Conservation (phyloP, 2,888 invertebrate species). For the Erynnis tages region DNA sequence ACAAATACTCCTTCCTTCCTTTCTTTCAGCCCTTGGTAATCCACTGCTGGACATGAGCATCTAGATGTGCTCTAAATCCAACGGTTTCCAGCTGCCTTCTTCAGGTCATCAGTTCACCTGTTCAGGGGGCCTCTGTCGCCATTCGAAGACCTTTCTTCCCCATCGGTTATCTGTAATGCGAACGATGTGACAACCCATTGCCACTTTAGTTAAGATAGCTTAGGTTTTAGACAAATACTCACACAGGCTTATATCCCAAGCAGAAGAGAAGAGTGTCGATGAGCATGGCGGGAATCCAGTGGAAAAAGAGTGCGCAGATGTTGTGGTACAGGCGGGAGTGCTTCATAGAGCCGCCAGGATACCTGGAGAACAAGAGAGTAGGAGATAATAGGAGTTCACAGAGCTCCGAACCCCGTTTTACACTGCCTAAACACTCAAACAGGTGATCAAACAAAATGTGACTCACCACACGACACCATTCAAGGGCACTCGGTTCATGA, state of each 20-base stretch:
- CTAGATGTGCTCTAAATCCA: too few species aligned
- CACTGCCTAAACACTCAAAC: neutral
- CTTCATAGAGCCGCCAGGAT: conserved; percentile 94
- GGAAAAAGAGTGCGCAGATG: conserved; percentile 92
- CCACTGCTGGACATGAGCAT: too few species aligned
- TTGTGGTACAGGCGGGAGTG: conserved; percentile 88
- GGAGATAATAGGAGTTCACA: neutral
- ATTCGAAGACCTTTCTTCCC: too few species aligned
- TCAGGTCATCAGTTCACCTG: too few species aligned
- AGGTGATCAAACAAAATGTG: too few species aligned
- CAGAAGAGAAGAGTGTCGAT: conserved; percentile 89
- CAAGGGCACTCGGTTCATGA: conserved; percentile 90
- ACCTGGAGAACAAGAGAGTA: conserved; percentile 57
- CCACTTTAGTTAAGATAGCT: too few species aligned
- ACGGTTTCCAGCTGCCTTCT: too few species aligned
- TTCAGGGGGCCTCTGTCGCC: too few species aligned
- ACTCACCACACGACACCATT: conserved; percentile 90
- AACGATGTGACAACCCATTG: too few species aligned
- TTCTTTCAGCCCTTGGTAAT: too few species aligned
- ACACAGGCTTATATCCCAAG: conserved; percentile 94
- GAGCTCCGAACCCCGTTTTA: neutral
- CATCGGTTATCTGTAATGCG: too few species aligned
- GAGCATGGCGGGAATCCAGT: conserved; percentile 94
- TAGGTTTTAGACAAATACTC: conserved; percentile 58
- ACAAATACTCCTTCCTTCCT: too few species aligned